Base-by-base conservation (phyloP, 2,888 invertebrate genomes). In the Seira ritae region DNA sequence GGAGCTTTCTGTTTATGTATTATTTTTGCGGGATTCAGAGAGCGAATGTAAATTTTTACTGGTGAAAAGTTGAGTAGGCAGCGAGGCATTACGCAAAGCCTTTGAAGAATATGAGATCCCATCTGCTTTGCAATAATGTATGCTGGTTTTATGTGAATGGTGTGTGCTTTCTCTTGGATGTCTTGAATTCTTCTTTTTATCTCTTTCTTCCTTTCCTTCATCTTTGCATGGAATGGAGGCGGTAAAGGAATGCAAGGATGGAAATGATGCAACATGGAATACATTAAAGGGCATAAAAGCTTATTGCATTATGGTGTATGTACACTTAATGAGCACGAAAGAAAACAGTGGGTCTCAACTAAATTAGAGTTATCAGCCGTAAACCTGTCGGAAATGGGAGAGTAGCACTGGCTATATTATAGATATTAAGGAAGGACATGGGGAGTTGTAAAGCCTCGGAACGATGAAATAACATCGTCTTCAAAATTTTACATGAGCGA, bases 21-120 rank as follows among this genome's bases (percentile, higher is more conserved):
- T n/a, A n/a, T 37, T 20, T 24, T n/a, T 15, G 6, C 50, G 12
- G 15, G 50, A 50, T 50, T 50, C 50, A n/a, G 17, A 12, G 42
- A n/a, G 50, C 69, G 77, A 82, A 82, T 82, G 82, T 82, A 82
- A 82, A 82, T 82, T 82, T 82, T 77, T 82, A 62, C 23, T 50
- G 66, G 74, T n/a, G 42, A 24, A 19, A 74, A 74, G 42, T 66
- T 31, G 22, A 15, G 10, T 65, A 15, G 62, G 31, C 55, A 65
- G n/a, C 17, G 22, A 65, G 19, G 74, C 37, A 10, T 19, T 62
- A 65, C 73, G 60, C n/a, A 55, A 23, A 71, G 60, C 79, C 73
- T 50, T 50, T 50, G 55, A 68, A 80, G 76, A 71, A 66, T 69
- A 69, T 81, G 66, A 71, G 75, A 76, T 81, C 77, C 67, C 73